Evolutionary conservation across 2,797 vertebrate genomes (phyloP), one percentile per base, ranked within the genome.

Genomic region (Myotis pilosus): DNA sequence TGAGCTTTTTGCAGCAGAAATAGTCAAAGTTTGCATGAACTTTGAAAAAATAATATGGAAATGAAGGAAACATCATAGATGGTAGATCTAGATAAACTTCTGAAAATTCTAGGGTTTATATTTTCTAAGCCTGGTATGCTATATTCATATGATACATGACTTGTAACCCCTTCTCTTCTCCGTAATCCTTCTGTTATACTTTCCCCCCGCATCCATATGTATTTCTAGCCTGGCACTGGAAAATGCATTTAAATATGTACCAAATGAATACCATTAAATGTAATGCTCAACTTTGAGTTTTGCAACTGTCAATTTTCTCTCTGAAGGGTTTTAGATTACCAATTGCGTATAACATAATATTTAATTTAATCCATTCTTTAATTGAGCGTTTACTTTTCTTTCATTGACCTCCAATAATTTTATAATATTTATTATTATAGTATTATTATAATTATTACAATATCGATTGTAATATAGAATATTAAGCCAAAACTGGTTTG

Each of bases 281-380:
- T 60, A 89, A 78, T 49, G 13, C 62, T 95, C 68, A 79, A 72
- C 49, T 92, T 83, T 84, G 51, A n/a, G 10, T 51, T 95, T 89
- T 49, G 0, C 3, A 89, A 78, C 47, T 74, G 5, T 66, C 20
- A 76, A 5, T 20, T 82, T 89, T 94, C 25, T 69, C 38, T 68
- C 19, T 82, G 19, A 89, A 79, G 23, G 23, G 33, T 81, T 86
- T 84, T 30, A 30, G 55, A 3, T 30, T 85, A 57, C 69, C 5
- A 72, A 92, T 5, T 72, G 7, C 33, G 6, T 30, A 64, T 49
- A 60, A 69, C 8, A 85, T 69, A 93, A 55, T 83, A 57, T 25
- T 57, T 15, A 80, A 87, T 44, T 28, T 38, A 91, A 95, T 92
- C 4, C 28, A 13, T 62, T 80, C 2, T 60, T 2, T 78, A 91